These are phyloP conservation scores for Dromiciops gliroides DNA, from an alignment of 2,113 vertebrate genomes.

Conservation along the genomic window DNA sequence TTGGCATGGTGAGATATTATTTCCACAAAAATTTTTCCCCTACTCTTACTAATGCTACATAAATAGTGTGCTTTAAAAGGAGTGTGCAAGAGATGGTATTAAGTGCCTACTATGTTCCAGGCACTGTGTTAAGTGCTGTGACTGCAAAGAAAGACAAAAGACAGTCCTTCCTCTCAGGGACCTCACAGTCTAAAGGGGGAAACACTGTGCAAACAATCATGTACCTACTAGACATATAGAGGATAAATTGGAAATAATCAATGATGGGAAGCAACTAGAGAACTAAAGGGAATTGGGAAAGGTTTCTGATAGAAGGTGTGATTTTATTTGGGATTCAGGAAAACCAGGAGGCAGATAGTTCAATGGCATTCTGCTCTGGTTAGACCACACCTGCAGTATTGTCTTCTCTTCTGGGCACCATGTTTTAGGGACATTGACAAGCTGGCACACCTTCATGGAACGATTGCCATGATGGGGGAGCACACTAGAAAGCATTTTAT, in stretches of 20 bases:
- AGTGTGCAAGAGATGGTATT: not conserved
- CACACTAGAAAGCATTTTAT: not conserved
- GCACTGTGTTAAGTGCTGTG: not conserved
- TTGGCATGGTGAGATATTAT: conserved; percentile 33
- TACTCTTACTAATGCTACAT: not conserved
- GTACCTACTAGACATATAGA: not conserved
- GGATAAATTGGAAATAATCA: not conserved
- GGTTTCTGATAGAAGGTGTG: not conserved
- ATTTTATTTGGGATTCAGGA: not conserved
- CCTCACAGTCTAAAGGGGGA: not conserved
- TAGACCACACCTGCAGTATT: not conserved
- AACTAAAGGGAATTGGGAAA: not conserved
- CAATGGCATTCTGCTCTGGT: not conserved
- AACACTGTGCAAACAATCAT: not conserved
- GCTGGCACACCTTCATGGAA: not conserved
- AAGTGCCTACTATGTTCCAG: not conserved
- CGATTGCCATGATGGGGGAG: not conserved
- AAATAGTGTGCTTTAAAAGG: not conserved
- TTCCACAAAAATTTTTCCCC: conserved; percentile 27
- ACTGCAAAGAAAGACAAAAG: not conserved
- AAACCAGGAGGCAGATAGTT: not conserved
- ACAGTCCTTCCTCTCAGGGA: not conserved
- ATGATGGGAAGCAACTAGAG: not conserved
- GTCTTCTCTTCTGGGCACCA: not conserved
- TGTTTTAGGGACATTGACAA: not conserved